A percentile compares a stretch with the other conserved stretches of the same genome.
phyloP scores from a whole-genome alignment of 2,888 invertebrate species.

The Fragum whitleyi region DNA sequence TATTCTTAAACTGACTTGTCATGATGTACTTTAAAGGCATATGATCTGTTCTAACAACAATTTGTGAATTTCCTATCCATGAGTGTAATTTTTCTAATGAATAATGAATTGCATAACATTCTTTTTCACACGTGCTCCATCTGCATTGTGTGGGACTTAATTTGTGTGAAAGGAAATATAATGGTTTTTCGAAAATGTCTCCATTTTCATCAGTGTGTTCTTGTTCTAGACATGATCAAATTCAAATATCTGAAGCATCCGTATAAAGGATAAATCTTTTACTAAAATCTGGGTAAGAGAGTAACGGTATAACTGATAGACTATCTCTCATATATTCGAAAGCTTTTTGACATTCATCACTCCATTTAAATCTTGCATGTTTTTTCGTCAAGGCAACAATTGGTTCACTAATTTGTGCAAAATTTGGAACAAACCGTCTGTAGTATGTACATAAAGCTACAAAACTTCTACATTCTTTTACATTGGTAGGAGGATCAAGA shows the following conservation, averaged over 20 bases:
- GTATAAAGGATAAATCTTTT: constrained; percentile 21
- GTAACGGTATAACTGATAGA: constrained; percentile 2
- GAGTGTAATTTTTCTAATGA: background rate
- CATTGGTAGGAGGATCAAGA: constrained; percentile 1
- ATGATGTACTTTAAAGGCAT: background rate
- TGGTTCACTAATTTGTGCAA: constrained; percentile 19
- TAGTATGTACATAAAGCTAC: background rate
- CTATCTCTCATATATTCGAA: constrained; percentile 18
- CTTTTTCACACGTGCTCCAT: constrained; percentile 17
- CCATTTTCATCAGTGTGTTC: constrained; percentile 1
- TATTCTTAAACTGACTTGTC: background rate
- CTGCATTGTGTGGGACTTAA: constrained; percentile 6
- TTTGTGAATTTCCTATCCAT: background rate
- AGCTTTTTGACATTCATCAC: background rate
- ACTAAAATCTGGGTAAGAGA: constrained; percentile 6
- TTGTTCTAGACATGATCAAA: background rate
- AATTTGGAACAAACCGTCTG: constrained; percentile 16
- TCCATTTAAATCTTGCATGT: constrained; percentile 15
- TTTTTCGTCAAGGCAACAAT: constrained; percentile 9
- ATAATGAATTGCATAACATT: constrained; percentile 17
- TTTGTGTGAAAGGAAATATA: constrained; percentile 12
- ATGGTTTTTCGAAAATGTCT: background rate
- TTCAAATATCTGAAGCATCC: background rate
- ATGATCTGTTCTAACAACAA: constrained; percentile 12
- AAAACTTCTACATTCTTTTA: constrained; percentile 10